Base-by-base conservation (phyloP, 2,113 vertebrate genomes). In the Oenanthe oenanthe region DNA sequence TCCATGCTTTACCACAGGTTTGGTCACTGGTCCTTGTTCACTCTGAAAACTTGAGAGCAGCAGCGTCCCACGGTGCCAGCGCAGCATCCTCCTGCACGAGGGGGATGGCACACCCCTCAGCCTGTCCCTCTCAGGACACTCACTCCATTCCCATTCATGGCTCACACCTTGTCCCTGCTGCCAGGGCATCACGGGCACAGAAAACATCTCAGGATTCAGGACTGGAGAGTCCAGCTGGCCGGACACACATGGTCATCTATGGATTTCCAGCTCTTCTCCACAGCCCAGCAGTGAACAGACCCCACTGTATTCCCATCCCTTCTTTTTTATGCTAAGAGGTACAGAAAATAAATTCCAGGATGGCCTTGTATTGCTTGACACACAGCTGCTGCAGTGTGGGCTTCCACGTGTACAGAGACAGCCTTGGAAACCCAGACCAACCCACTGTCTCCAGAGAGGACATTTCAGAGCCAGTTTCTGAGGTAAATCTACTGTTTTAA, bases 401-500 rank as follows among this genome's bases (percentile, higher is more conserved):
- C 92, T 95, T 91, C 92, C 88, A 84, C 62, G 81, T 85, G 25
- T 76, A 76, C 81, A 92, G 51, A 32, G 47, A 61, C 13, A 88
- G 83, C 89, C 70, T 47, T 67, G 68, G 40, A 54, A 20, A 10
- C n/a, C 57, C 93, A 89, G 60, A 71, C 78, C 92, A 96, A 93
- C 93, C 87, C 71, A 84, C 21, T 53, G 50, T 88, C 94, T 96
- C 92, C 53, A 94, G 38, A 58, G 96, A 96, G 96, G 86, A 94
- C 93, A 74, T 94, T 97, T 96, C 97, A 96, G 96, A 98, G 97
- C 85, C 95, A 90, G 97, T 98, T 97, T 98, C 97, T 99, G 98
- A 99, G 98, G 99, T 99, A 98, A 98, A 98, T 98, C 97, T 97
- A 97, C 97, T 93, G 73, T 91, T 96, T 94, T 89, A 68, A 96